Evolutionary conservation across 2,797 vertebrate species (phyloP).

Genomic region (Aplochiton taeniatus): DNA sequence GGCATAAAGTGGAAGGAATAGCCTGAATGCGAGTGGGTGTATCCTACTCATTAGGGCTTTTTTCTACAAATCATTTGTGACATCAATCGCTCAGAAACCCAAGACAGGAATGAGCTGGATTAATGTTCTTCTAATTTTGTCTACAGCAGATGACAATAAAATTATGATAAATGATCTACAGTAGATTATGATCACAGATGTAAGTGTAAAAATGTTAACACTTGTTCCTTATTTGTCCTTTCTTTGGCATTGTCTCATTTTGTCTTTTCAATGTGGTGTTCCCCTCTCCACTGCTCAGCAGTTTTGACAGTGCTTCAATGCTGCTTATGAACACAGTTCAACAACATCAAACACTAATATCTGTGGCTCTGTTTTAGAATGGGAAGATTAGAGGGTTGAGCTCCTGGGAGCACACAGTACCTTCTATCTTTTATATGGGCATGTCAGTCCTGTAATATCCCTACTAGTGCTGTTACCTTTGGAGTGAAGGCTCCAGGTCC

Average conservation of each 20-base stretch:
- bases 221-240: no score
- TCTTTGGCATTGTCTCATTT: no score
- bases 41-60: conserved; percentile 57
- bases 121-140: neutral
- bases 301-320: conserved; percentile 53
- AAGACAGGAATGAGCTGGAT: conserved; percentile 26
- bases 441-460: conserved; percentile 37
- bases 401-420: conserved; percentile 41
- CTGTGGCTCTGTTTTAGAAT: conserved; percentile 18
- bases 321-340: conserved; percentile 46
- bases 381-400: conserved; percentile 52
- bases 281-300: conserved; percentile 22
- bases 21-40: conserved; percentile 42
- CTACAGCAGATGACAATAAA: no score
- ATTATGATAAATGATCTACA: no score
- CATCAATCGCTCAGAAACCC: conserved; percentile 47
- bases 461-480: conserved; percentile 32
- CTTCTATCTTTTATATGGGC: no score
- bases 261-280: no score
- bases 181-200: no score
- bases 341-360: conserved; percentile 34
- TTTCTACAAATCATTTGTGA: conserved; percentile 39
- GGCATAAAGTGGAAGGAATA: conserved; percentile 62
- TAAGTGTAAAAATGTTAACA: no score
- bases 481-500: conserved; percentile 48